Evolutionary conservation across 2,888 invertebrate species (phyloP).

Genomic region (Perdita meconis): DNA sequence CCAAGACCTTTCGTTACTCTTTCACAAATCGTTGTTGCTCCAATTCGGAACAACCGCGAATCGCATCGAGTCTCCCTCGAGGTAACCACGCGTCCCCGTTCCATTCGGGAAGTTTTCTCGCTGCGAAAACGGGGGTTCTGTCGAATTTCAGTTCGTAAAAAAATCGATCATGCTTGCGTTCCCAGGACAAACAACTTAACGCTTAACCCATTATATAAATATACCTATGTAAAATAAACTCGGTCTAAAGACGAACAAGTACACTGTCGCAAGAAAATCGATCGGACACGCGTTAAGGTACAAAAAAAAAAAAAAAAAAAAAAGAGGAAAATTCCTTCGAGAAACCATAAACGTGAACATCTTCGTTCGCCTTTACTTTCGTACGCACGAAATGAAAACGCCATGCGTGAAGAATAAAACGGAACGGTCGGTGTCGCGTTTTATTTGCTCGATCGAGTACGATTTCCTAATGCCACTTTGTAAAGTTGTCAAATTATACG

Average conservation of each 20-base stretch:
- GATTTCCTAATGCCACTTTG: neutral
- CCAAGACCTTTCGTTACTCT: neutral
- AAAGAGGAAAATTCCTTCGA: too few relatives aligned
- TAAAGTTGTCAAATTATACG: conserved; percentile 2
- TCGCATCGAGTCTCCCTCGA: neutral
- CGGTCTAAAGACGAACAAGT: conserved; percentile 48
- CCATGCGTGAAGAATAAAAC: conserved; percentile 14
- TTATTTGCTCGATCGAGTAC: neutral
- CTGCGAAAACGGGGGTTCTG: neutral
- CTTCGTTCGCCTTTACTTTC: neutral
- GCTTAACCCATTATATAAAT: conserved; percentile 58
- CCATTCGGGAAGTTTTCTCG: neutral
- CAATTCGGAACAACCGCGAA: neutral
- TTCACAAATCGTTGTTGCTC: neutral
- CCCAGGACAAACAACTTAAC: conserved; percentile 45
- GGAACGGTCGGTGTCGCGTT: too few relatives aligned
- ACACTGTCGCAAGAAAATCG: conserved; percentile 15
- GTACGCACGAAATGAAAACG: neutral
- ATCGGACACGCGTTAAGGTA: conserved; percentile 32
- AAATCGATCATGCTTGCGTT: conserved; percentile 1
- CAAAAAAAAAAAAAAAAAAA: conserved; percentile 20
- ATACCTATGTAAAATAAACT: conserved; percentile 64
- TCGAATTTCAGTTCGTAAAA: conserved; percentile 12
- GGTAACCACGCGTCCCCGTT: conserved; percentile 7
- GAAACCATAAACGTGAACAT: conserved; percentile 29